Conservation (phyloP, 2,888 invertebrate species). For the Chloroclystis v-ata region DNA sequence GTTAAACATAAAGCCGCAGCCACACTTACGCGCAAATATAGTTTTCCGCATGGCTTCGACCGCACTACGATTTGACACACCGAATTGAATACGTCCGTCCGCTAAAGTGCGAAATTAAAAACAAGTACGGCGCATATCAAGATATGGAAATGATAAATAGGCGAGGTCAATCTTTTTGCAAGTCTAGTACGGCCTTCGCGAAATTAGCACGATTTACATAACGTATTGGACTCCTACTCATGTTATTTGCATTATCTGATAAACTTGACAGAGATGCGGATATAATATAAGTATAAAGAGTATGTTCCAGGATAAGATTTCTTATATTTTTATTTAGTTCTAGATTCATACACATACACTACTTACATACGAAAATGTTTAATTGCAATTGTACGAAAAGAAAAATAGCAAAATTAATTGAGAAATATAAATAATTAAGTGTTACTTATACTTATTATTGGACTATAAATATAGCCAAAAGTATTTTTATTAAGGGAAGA, state of each 20-base stretch:
- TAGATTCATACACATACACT: no score
- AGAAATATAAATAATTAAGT: no score
- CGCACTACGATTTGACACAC: constrained; percentile 8
- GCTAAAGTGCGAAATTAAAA: constrained; percentile 47
- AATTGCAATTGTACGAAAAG: no score
- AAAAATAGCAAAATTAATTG: no score
- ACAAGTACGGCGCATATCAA: constrained; percentile 62
- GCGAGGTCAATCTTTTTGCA: constrained; percentile 68
- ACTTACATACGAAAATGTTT: no score
- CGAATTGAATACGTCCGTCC: constrained; percentile 36
- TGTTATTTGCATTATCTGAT: constrained; percentile 16
- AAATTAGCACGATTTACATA: constrained; percentile 72
- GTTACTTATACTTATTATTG: no score
- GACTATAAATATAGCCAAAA: no score
- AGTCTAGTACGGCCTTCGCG: constrained; percentile 63
- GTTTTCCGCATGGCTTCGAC: constrained; percentile 29
- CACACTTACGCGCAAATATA: constrained; percentile 31
- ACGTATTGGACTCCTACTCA: constrained; percentile 38
- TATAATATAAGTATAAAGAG: neutral
- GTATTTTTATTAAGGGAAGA: no score
- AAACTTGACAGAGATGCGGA: neutral
- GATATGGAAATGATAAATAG: constrained; percentile 65
- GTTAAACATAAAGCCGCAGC: constrained; percentile 8
- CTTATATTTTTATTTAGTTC: no score
- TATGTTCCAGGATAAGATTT: no score